Evolutionary conservation across 2,888 invertebrate genomes (phyloP).

Genomic region (Autographa gamma): DNA sequence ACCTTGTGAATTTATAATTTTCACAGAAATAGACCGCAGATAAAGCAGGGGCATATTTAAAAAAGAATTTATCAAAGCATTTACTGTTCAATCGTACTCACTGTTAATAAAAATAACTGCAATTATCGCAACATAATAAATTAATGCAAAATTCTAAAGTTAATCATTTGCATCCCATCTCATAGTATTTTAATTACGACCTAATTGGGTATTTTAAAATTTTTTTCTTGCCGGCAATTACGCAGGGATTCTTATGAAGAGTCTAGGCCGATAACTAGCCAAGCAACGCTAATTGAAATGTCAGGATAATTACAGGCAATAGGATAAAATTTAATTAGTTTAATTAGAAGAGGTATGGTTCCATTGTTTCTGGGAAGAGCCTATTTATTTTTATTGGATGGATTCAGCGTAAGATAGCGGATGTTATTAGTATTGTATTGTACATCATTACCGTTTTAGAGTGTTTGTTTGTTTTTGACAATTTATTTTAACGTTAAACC

Average conservation of each 20-base stretch:
- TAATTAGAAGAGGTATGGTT: background rate
- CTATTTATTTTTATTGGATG: background rate
- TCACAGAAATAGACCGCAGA: too few species aligned
- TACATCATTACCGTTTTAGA: too few species aligned
- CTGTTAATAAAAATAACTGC: background rate
- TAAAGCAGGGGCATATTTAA: too few species aligned
- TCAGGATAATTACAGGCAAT: background rate
- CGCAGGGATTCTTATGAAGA: background rate
- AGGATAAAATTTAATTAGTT: background rate
- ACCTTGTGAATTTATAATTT: too few species aligned
- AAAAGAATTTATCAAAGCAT: too few species aligned
- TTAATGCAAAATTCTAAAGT: background rate
- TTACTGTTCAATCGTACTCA: too few species aligned
- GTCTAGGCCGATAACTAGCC: slow-evolving; percentile 4
- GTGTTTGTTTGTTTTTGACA: too few species aligned
- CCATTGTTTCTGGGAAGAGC: background rate
- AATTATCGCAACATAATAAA: slow-evolving; percentile 9
- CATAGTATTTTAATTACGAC: background rate
- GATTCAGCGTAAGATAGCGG: background rate
- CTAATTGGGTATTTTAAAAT: background rate
- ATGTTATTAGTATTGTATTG: background rate
- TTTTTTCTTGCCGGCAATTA: background rate
- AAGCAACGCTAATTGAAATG: background rate
- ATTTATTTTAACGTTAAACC: too few species aligned
- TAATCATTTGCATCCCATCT: background rate